A percentile compares a stretch with the other conserved stretches of the same genome.
phyloP scores from a whole-genome alignment of 2,888 invertebrate species.

The Conomelus anceps region DNA sequence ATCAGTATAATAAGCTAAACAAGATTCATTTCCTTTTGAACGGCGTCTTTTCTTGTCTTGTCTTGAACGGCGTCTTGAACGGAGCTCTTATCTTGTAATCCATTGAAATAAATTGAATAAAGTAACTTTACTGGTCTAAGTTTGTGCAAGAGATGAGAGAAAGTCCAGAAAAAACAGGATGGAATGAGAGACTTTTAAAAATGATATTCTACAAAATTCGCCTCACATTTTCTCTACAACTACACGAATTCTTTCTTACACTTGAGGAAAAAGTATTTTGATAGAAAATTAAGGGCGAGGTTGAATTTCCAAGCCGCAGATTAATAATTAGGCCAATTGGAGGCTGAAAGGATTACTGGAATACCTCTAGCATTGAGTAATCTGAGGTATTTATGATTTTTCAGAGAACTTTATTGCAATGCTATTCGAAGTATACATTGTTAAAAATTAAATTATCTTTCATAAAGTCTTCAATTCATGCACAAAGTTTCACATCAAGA shows the following conservation, averaged over 20 bases:
- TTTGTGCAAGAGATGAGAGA: background rate
- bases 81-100: background rate
- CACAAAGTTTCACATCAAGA: no score
- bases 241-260: background rate
- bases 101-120: background rate
- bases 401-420: no score
- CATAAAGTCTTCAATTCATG: no score
- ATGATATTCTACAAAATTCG: background rate
- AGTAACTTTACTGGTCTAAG: background rate
- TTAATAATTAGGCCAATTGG: no score
- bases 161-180: background rate
- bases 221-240: background rate
- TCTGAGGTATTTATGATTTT: no score
- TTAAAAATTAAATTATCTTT: no score
- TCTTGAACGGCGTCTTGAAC: no score
- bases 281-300: background rate
- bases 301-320: background rate
- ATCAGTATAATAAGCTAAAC: background rate
- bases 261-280: background rate
- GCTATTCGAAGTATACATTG: no score
- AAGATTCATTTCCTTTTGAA: background rate
- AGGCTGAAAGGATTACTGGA: background rate
- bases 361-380: no score
- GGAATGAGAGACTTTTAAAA: background rate
- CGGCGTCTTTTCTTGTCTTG: background rate